Conservation (phyloP, 2,888 invertebrate genomes). For the Drosophila quinaria region DNA sequence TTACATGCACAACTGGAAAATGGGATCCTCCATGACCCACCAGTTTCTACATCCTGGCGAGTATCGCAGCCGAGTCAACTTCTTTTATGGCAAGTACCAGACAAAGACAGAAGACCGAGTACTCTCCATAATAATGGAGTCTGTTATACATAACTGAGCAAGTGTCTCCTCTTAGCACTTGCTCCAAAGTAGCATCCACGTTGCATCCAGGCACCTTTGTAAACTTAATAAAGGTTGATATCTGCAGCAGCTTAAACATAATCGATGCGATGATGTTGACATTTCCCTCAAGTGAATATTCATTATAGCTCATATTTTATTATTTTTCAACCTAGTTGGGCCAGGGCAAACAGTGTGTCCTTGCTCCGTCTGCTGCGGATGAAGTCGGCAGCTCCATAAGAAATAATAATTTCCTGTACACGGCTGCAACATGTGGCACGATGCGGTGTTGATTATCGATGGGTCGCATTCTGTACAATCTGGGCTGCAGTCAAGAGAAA, state of each 20-base stretch:
- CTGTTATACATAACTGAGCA: conserved; percentile 33
- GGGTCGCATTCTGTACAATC: conserved; percentile 28
- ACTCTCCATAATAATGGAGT: conserved; percentile 25
- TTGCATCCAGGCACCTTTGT: conserved; percentile 1
- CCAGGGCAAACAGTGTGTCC: conserved; percentile 1
- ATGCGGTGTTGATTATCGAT: conserved; percentile 63
- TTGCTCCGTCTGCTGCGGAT: conserved; percentile 34
- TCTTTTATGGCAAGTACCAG: conserved; percentile 50
- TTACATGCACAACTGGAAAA: conserved; percentile 63
- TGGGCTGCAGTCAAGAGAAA: conserved; percentile 19
- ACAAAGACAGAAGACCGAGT: conserved; percentile 38
- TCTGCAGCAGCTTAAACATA: conserved; percentile 46
- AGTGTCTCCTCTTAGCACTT: background rate
- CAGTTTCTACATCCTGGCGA: conserved; percentile 46
- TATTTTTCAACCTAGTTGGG: conserved; percentile 14
- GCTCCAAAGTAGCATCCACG: background rate
- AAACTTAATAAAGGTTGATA: conserved; percentile 36
- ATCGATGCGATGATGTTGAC: conserved; percentile 72
- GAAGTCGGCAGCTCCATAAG: conserved; percentile 41
- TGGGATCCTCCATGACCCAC: conserved; percentile 40
- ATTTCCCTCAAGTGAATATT: conserved; percentile 40
- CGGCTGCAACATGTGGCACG: conserved; percentile 72
- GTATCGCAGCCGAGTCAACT: conserved; percentile 32
- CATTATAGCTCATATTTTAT: conserved; percentile 33
- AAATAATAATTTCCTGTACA: conserved; percentile 76